Evolutionary conservation across 2,113 vertebrate species (phyloP).

Genomic region (Macquaria australasica): DNA sequence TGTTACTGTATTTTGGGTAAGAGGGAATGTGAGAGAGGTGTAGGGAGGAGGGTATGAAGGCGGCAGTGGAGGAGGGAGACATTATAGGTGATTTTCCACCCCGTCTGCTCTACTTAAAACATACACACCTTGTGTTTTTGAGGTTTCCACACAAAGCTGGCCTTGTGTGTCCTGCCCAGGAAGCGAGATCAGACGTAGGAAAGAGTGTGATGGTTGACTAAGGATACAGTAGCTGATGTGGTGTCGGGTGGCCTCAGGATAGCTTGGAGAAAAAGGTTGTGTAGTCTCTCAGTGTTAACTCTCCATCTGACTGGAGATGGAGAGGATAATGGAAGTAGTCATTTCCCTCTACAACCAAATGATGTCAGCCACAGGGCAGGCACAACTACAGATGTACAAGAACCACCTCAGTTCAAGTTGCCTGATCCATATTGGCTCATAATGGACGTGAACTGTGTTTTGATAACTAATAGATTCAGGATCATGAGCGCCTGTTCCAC

Average conservation of each 20-base stretch:
- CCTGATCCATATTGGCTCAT: conserved; percentile 55
- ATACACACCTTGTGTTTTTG: conserved; percentile 65
- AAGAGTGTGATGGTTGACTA: conserved; percentile 57
- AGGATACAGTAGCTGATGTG: conserved; percentile 69
- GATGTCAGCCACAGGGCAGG: conserved; percentile 56
- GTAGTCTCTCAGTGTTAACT: conserved; percentile 40
- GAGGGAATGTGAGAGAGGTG: conserved; percentile 54
- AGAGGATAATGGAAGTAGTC: conserved; percentile 49
- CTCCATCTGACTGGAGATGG: conserved; percentile 42
- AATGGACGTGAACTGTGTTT: conserved; percentile 59
- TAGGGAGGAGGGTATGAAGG: conserved; percentile 42
- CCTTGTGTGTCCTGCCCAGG: conserved; percentile 68
- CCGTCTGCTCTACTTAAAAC: conserved; percentile 62
- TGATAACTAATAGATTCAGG: conserved; percentile 53
- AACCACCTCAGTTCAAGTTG: conserved; percentile 18
- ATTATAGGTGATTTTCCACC: conserved; percentile 76
- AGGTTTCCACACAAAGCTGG: conserved; percentile 69
- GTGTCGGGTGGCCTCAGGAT: conserved; percentile 50
- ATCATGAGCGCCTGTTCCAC: conserved; percentile 30
- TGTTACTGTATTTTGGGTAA: conserved; percentile 53
- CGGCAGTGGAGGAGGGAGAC: conserved; percentile 55
- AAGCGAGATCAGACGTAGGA: conserved; percentile 62
- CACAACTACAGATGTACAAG: conserved; percentile 43
- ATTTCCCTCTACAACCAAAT: conserved; percentile 34
- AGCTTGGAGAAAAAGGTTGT: conserved; percentile 38